A percentile compares a stretch with the other conserved stretches of the same genome.
Evolutionary conservation across 2,797 vertebrate genomes (phyloP).

Genomic region (Rhincodon typus): DNA sequence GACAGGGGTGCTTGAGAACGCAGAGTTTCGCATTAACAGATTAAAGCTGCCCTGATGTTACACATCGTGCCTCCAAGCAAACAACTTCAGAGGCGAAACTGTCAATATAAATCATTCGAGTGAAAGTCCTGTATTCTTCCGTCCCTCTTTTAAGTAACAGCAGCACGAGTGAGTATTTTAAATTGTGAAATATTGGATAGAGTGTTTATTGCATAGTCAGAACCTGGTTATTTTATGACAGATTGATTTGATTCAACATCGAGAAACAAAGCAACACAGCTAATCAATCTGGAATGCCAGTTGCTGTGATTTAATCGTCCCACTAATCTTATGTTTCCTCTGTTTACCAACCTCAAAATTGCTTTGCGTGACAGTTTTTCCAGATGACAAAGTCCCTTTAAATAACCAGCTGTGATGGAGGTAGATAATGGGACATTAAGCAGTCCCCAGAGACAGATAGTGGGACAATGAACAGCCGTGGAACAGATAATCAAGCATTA

Average conservation of each 20-base stretch:
- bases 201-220: neutral
- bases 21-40: neutral
- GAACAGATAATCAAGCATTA: neutral
- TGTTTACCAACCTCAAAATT: constrained; percentile 34
- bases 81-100: neutral
- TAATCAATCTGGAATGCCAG: constrained; percentile 4
- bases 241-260: neutral
- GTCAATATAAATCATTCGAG: neutral
- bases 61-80: neutral
- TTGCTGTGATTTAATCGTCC: neutral
- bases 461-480: neutral
- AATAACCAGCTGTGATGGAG: neutral
- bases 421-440: constrained; percentile 31
- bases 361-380: constrained; percentile 3
- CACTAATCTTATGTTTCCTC: neutral
- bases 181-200: neutral
- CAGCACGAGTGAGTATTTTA: neutral
- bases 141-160: neutral
- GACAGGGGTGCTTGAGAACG: neutral
- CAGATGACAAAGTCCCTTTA: neutral
- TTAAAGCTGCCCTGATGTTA: neutral
- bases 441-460: neutral
- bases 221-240: neutral
- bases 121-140: neutral
- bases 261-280: neutral